Base-by-base conservation (phyloP, 1,140 invertebrate genomes). In the Varroa destructor region DNA sequence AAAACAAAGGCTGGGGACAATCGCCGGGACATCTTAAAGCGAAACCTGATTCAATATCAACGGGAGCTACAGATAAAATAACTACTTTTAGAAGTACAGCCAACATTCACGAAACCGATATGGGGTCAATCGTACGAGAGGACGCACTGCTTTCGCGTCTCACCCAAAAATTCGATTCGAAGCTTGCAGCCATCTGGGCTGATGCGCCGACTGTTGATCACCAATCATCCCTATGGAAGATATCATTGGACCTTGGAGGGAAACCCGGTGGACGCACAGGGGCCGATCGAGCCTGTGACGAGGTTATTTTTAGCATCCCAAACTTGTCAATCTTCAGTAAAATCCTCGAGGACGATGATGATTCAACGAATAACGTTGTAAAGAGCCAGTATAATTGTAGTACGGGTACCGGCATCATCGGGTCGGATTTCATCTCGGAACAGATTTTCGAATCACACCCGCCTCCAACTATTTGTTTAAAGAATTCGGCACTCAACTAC, bases 401-500 rank as follows among this genome's bases (percentile, higher is more conserved):
- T 12, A 43, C 61, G 12, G 8, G 40, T 3, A 43, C 14, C 37
- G 61, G n/a, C 61, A 46, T 14, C 10, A 46, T 43, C 36, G 25
- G 3, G 8, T 67, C 10, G 12, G 61, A 40, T 14, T 12, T 43
- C 40, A 14, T 40, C 10, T 25, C 40, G 40, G 37, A 25, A 4
- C 61, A n/a, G 14, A n/a, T 40, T 3, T 14, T 5, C 14, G 12
- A 2, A 8, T 37, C 46, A 14, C 37, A 12, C 46, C 40, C 61
- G 46, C 46, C 61, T 12, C 61, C 61, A 40, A 40, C 61, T 25
- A 12, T 67, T 40, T 67, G 61, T 37, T 37, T 67, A 12, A 67
- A 67, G 61, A 67, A 67, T 37, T 67, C 61, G 40, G 40, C 61
- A 67, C 61, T 67, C 61, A 67, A 67, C 61, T 67, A 67, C 61